Evolutionary conservation across 2,113 vertebrate genomes (phyloP).

Genomic region (Murina feae): DNA sequence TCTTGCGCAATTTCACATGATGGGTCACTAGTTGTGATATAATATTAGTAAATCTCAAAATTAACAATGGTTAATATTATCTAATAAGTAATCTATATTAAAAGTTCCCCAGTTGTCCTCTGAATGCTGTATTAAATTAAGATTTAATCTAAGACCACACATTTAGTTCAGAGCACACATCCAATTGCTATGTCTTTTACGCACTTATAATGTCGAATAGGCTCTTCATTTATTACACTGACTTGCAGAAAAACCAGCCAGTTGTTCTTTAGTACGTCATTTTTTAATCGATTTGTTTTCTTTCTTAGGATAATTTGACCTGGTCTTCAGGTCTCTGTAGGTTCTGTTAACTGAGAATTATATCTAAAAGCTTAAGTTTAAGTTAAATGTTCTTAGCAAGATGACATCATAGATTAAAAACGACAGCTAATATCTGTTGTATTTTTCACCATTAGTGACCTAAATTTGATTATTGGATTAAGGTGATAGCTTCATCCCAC

Average conservation of each 20-base stretch:
- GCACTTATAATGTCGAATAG: neutral
- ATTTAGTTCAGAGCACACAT: neutral
- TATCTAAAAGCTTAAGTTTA: neutral
- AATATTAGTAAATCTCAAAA: neutral
- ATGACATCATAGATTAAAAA: neutral
- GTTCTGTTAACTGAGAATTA: neutral
- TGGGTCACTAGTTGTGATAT: neutral
- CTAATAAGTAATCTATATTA: neutral
- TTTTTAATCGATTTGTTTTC: neutral
- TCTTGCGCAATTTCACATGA: too few species aligned
- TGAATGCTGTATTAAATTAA: neutral
- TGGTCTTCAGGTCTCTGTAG: neutral
- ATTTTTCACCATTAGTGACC: constrained; percentile 18
- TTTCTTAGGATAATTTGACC: neutral
- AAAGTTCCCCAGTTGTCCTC: neutral
- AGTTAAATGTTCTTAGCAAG: constrained; percentile 7
- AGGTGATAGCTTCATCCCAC: neutral
- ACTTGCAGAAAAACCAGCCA: neutral
- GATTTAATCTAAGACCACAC: neutral
- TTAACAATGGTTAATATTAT: neutral
- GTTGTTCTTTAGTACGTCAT: neutral
- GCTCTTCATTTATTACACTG: neutral
- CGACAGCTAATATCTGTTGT: neutral
- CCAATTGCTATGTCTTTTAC: neutral
- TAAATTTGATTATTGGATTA: constrained; percentile 20